Evolutionary conservation across 2,113 vertebrate genomes (phyloP), one percentile per base, ranked within the genome.

Genomic region (Otolemur garnettii): DNA sequence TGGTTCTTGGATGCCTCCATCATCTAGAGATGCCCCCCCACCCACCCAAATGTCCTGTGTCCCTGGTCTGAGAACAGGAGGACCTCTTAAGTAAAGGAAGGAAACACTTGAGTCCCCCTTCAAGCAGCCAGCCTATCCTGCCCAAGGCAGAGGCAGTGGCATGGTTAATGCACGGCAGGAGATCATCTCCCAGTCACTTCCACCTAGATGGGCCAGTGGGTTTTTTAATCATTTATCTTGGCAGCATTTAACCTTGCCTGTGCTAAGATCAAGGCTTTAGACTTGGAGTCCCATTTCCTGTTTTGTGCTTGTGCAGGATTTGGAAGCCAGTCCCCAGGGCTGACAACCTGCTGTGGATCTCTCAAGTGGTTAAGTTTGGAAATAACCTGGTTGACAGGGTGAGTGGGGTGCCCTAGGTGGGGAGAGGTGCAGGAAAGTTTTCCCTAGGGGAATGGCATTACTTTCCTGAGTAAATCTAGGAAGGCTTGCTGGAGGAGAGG

Each of bases 161-260:
- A 1, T 57, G 72, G 33, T 60, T 96, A 89, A 55, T 69, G 79
- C 57, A 72, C 10, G 74, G 60, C 42, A 30, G 53, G 33, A 50
- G 55, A 60, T 77, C 21, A 55, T 85, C 81, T 93, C 62, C 57
- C 10, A 53, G 84, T 30, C 74, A 35, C 69, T 94, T 93, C 77
- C 66, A 71, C 42, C 28, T 55, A 30, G 42, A 77, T 91, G 78
- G 82, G 72, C 82, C 79, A 69, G 50, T 15, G 42, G 24, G 13
- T 59, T 94, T 93, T 64, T 59, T 6, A 85, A 93, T 96, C 59
- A 91, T 97, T 97, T 97, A 94, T 96, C 91, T 96, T 96, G 95
- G 90, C 93, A 91, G 74, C 38, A 5, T 95, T 95, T 96, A 88
- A 69, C 74, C 59, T 94, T 83, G 42, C 69, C 55, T 59, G 75